Evolutionary conservation across 2,797 vertebrate species (phyloP).

Genomic region (Helicolenus hilgendorfi): DNA sequence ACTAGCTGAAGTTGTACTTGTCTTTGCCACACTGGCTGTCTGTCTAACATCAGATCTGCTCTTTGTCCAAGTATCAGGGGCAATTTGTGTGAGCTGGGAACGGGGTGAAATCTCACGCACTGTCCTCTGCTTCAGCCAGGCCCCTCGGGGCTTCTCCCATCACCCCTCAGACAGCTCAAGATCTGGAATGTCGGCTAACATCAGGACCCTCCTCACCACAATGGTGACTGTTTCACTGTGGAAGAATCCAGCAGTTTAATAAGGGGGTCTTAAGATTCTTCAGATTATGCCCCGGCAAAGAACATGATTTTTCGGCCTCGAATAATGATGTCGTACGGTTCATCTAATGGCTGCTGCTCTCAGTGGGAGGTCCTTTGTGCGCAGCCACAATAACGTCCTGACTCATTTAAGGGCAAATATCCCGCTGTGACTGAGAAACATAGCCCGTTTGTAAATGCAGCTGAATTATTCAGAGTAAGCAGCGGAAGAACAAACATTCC

Average conservation of each 20-base stretch:
- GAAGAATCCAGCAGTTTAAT: constrained; percentile 26
- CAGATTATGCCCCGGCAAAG: neutral
- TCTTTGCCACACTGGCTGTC: constrained; percentile 2
- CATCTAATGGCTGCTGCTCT: constrained; percentile 16
- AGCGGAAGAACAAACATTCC: constrained; percentile 44
- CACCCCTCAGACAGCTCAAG: constrained; percentile 27
- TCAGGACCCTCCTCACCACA: constrained; percentile 26
- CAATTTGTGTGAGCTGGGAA: constrained; percentile 35
- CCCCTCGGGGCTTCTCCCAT: constrained; percentile 44
- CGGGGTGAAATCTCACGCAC: constrained; percentile 42
- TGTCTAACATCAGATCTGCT: constrained; percentile 15
- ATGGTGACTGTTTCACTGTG: constrained; percentile 37
- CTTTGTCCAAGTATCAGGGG: constrained; percentile 18
- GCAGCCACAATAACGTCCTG: constrained; percentile 3
- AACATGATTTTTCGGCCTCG: neutral
- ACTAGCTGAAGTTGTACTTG: neutral
- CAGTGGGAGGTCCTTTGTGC: constrained; percentile 22
- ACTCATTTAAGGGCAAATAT: constrained; percentile 6
- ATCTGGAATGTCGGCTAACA: constrained; percentile 13
- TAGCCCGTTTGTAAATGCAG: constrained; percentile 25
- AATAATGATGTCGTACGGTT: constrained; percentile 13
- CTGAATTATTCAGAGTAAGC: constrained; percentile 41
- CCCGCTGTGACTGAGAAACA: constrained; percentile 24
- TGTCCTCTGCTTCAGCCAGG: neutral
- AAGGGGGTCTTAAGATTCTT: neutral